Percentiles rank a stretch among this genome's conserved stretches.
Evolutionary conservation across 1,140 invertebrate species (phyloP).

Genomic region (Cydia splendana): DNA sequence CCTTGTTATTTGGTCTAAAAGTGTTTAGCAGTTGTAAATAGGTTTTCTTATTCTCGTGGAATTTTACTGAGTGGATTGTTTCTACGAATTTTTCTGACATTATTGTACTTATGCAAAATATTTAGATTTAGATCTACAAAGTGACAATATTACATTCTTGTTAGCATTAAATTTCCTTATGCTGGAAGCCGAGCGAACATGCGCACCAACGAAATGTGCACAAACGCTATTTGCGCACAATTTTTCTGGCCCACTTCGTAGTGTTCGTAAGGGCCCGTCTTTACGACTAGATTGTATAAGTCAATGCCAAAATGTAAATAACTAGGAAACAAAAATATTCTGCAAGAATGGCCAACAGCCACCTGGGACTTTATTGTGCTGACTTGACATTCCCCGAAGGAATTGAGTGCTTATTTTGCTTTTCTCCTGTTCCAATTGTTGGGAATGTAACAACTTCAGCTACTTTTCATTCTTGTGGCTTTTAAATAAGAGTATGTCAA

Average conservation of each 20-base stretch:
- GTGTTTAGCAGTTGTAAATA: not conserved
- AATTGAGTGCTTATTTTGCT: conserved; percentile 21
- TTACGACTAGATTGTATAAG: too few relatives aligned
- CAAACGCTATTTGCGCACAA: too few relatives aligned
- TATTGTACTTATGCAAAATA: not conserved
- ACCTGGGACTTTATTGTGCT: conserved; percentile 10
- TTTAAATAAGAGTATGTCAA: too few relatives aligned
- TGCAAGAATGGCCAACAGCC: not conserved
- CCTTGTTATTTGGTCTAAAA: not conserved
- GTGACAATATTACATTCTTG: too few relatives aligned
- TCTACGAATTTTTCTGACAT: not conserved
- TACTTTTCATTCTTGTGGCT: not conserved
- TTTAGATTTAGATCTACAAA: too few relatives aligned
- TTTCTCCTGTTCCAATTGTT: not conserved
- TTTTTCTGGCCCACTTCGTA: too few relatives aligned
- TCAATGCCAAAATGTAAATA: not conserved
- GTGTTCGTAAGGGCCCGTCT: too few relatives aligned
- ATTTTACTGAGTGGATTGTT: not conserved
- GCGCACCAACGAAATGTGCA: too few relatives aligned
- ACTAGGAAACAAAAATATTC: not conserved
- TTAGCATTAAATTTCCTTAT: too few relatives aligned
- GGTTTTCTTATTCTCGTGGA: not conserved
- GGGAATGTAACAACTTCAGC: not conserved
- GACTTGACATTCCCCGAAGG: not conserved
- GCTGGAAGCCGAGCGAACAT: too few relatives aligned